These are phyloP conservation scores for Brachionus plicatilis DNA, from an alignment of 1,140 invertebrate species.

Conservation along the genomic window DNA sequence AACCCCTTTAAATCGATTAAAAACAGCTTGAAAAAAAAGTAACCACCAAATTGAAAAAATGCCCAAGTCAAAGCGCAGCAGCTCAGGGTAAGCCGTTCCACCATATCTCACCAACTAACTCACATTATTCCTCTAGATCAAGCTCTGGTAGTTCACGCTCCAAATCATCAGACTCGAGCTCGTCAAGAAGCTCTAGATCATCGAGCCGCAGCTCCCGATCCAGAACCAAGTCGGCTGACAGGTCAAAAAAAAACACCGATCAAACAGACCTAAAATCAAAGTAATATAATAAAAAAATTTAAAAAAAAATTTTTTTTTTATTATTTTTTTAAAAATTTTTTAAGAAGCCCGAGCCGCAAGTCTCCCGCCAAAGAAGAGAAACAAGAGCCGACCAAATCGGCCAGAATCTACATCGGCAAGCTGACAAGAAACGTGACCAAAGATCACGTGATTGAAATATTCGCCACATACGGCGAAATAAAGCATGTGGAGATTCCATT, in stretches of 20 bases:
- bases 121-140: background rate
- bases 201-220: background rate
- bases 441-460: slow-evolving; percentile 88
- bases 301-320: background rate
- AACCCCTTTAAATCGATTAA: background rate
- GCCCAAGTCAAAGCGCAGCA: slow-evolving; percentile 13
- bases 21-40: background rate
- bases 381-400: slow-evolving; percentile 23
- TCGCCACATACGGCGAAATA: slow-evolving; percentile 80
- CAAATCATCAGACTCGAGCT: background rate
- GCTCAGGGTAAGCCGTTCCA: background rate
- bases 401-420: slow-evolving; percentile 75
- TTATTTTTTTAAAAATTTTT: no score
- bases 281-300: background rate
- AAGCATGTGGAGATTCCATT: slow-evolving; percentile 81
- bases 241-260: background rate
- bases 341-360: background rate
- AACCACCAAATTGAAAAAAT: background rate
- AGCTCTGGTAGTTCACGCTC: background rate
- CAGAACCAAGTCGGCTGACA: background rate
- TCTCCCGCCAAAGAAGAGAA: background rate
- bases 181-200: background rate
- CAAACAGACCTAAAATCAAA: background rate
- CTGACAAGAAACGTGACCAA: slow-evolving; percentile 83
- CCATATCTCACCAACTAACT: background rate